These are phyloP conservation scores for Musca vetustissima DNA, from an alignment of 1,140 invertebrate genomes.

Conservation along the genomic window DNA sequence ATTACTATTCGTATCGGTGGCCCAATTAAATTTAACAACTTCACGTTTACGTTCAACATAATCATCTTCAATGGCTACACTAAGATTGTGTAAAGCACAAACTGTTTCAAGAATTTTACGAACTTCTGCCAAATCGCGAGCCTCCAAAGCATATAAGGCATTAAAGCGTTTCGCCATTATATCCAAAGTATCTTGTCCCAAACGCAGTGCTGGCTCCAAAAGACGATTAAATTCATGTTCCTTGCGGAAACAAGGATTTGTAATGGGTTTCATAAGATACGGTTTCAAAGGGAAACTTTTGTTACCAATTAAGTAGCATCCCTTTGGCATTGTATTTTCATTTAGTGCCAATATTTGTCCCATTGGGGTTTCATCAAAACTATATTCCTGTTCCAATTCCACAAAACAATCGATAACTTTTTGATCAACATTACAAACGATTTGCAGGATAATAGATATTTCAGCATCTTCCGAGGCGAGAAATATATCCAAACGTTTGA, in stretches of 20 bases:
- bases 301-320: slow-evolving; percentile 47
- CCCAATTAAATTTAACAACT: slow-evolving; percentile 38
- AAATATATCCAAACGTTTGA: slow-evolving; percentile 47
- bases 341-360: slow-evolving; percentile 45
- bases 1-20: slow-evolving; percentile 23
- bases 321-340: slow-evolving; percentile 43
- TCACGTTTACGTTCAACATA: slow-evolving; percentile 32
- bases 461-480: slow-evolving; percentile 48
- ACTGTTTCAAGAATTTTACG: slow-evolving; percentile 50
- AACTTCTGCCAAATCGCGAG: slow-evolving; percentile 46
- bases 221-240: slow-evolving; percentile 42
- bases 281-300: slow-evolving; percentile 43
- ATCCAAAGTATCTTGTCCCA: slow-evolving; percentile 41
- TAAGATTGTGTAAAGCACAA: slow-evolving; percentile 50
- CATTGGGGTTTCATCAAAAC: slow-evolving; percentile 48
- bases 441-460: slow-evolving; percentile 43
- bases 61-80: slow-evolving; percentile 41
- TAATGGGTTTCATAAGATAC: slow-evolving; percentile 47
- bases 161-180: slow-evolving; percentile 47
- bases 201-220: slow-evolving; percentile 37
- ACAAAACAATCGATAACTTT: slow-evolving; percentile 52
- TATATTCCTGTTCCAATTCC: slow-evolving; percentile 45
- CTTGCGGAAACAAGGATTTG: slow-evolving; percentile 41
- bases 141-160: slow-evolving; percentile 47
- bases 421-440: slow-evolving; percentile 46